Evolutionary conservation across 2,113 vertebrate genomes (phyloP), one percentile per base, ranked within the genome.

Genomic region (Grammatotria lemairii): DNA sequence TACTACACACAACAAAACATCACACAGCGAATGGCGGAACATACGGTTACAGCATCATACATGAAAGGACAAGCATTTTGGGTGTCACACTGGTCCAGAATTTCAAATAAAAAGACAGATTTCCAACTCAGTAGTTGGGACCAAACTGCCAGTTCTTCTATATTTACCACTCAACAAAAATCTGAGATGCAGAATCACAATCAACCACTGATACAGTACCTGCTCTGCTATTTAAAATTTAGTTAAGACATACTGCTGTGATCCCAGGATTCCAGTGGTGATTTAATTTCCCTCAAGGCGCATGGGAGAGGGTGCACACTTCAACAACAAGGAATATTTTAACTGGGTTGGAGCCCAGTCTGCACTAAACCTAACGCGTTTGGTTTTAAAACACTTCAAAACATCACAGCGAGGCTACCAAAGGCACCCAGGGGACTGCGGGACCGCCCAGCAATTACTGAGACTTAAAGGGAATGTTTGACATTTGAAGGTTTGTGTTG

Each of bases 1-100:
- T 96, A 95, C 95, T 91, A 96, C 97, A 96, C 97, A 96, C 95
- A 97, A 96, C 95, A 91, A 94, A 97, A 97, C 95, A 97, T 96
- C 97, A 98, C 97, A 96, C 96, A 96, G 95, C 95, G 81, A 93
- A 96, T 94, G 85, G 58, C 85, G 80, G 95, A 95, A 96, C 82
- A 94, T 23, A 82, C 13, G 4, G 53, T 80, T 13, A 90, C 3
- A 84, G 87, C 40, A 11, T 88, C 81, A 53, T 47, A 89, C 16
- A 55, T 68, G 47, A 26, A 79, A 84, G 65, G 82, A 88, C 58
- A 33, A 82, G 57, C 45, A 31, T 81, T 81, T 21, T 35, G 55
- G 31, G 40, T 12, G 84, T 86, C 60, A 83, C 81, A 47, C 38
- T 38, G 28, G 55, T 89, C 55, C 47, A 73, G 45, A 49, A n/a